phyloP scores from a whole-genome alignment of 1,140 invertebrate genomes.

The Drosophila pseudoananassae region DNA sequence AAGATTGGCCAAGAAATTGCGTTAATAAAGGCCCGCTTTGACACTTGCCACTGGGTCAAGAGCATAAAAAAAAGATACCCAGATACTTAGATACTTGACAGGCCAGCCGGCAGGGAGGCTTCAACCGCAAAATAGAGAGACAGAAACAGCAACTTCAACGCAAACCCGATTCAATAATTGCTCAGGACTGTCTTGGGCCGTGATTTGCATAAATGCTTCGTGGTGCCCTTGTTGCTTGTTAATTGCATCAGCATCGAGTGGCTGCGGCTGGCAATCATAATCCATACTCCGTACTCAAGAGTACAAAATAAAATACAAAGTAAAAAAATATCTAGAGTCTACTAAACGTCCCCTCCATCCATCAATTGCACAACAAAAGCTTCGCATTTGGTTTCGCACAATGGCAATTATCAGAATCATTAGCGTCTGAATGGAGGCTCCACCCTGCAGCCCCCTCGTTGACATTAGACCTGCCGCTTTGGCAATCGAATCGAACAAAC shows the following conservation, averaged over 20 bases:
- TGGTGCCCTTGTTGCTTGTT: constrained; percentile 46
- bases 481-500: constrained; percentile 49
- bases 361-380: constrained; percentile 57
- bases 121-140: constrained; percentile 20
- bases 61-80: constrained; percentile 41
- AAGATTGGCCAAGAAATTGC: constrained; percentile 39
- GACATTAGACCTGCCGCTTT: constrained; percentile 47
- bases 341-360: constrained; percentile 39
- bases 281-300: constrained; percentile 45
- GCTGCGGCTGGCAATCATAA: constrained; percentile 54
- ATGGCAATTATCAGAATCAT: constrained; percentile 79
- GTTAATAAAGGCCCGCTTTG: constrained; percentile 54
- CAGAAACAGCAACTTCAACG: background rate
- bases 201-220: constrained; percentile 71
- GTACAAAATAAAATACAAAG: background rate
- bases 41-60: constrained; percentile 75
- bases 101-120: constrained; percentile 12
- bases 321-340: constrained; percentile 5
- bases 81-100: background rate
- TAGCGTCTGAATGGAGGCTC: constrained; percentile 53
- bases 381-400: constrained; percentile 58
- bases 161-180: constrained; percentile 60
- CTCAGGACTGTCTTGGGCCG: constrained; percentile 43
- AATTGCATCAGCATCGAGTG: constrained; percentile 47
- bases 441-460: constrained; percentile 17